phyloP scores from a whole-genome alignment of 2,113 vertebrate species.

The Tinamus guttatus region DNA sequence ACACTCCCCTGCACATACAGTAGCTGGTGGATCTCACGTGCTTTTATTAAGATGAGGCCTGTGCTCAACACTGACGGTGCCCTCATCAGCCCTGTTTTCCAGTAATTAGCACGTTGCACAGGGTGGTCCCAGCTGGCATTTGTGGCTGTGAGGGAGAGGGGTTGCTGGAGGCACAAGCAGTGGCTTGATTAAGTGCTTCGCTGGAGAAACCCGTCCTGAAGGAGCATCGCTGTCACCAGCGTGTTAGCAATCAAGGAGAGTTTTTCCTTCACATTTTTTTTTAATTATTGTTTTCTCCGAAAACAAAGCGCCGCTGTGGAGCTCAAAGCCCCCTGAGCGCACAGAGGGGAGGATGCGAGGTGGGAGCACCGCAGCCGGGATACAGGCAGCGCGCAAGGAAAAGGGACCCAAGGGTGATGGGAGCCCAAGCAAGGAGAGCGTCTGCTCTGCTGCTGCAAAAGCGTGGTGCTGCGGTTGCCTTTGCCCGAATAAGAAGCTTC shows the following conservation, averaged over 20 bases:
- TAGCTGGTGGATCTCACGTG: background rate
- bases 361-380: too few relatives aligned
- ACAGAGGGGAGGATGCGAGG: fast-evolving
- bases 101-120: background rate
- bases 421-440: fast-evolving
- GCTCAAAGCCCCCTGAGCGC: background rate
- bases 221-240: background rate
- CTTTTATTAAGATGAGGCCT: fast-evolving
- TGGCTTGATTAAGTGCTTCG: conserved; percentile 39
- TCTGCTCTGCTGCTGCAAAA: background rate
- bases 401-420: background rate
- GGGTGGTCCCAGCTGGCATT: background rate
- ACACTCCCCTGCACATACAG: background rate
- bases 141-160: background rate
- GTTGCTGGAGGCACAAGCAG: background rate
- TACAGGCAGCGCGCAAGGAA: background rate
- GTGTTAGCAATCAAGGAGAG: conserved; percentile 37
- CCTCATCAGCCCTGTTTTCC: conserved; percentile 28
- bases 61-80: background rate
- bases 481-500: background rate
- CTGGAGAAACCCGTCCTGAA: background rate
- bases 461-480: background rate
- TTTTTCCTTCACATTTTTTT: background rate
- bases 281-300: background rate
- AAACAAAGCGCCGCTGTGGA: background rate